These are phyloP conservation scores for Cactoblastis cactorum DNA, from an alignment of 2,888 invertebrate genomes.

Conservation along the genomic window DNA sequence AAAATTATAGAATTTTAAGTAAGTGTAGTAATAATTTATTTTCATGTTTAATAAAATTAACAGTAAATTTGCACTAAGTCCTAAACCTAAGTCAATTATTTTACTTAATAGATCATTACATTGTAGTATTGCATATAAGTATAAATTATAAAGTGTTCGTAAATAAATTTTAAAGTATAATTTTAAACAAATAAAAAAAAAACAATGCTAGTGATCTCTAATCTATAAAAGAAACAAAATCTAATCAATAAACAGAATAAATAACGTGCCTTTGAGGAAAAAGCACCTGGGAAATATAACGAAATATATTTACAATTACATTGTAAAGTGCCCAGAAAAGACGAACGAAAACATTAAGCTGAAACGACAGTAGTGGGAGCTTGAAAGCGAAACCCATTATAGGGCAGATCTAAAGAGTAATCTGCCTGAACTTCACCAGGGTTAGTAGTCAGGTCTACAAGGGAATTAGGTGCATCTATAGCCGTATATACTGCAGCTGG, in stretches of 20 bases:
- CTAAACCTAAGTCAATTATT: too few relatives aligned
- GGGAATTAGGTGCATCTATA: constrained; percentile 48
- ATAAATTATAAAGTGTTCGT: too few relatives aligned
- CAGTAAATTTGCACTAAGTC: too few relatives aligned
- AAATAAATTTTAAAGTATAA: too few relatives aligned
- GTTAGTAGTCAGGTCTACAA: constrained; percentile 56
- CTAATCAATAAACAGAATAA: constrained; percentile 44
- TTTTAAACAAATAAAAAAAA: too few relatives aligned
- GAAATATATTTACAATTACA: constrained; percentile 48
- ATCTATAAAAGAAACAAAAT: too few relatives aligned
- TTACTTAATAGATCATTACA: too few relatives aligned
- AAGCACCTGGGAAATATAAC: constrained; percentile 53
- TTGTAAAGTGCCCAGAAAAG: constrained; percentile 51
- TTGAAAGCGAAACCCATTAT: constrained; percentile 73
- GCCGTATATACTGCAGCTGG: constrained; percentile 40
- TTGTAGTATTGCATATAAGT: too few relatives aligned
- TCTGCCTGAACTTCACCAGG: constrained; percentile 73
- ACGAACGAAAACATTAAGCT: constrained; percentile 60
- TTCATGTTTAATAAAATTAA: too few relatives aligned
- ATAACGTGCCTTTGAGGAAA: constrained; percentile 56
- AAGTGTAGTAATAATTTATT: too few relatives aligned
- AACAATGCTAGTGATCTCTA: too few relatives aligned
- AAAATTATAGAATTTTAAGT: too few relatives aligned
- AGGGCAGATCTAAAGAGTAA: constrained; percentile 68
- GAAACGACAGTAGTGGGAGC: constrained; percentile 73